A percentile compares a stretch with the other conserved stretches of the same genome.
Conservation (phyloP, 2,113 vertebrate species). For the Andinoacara biseriatus region DNA sequence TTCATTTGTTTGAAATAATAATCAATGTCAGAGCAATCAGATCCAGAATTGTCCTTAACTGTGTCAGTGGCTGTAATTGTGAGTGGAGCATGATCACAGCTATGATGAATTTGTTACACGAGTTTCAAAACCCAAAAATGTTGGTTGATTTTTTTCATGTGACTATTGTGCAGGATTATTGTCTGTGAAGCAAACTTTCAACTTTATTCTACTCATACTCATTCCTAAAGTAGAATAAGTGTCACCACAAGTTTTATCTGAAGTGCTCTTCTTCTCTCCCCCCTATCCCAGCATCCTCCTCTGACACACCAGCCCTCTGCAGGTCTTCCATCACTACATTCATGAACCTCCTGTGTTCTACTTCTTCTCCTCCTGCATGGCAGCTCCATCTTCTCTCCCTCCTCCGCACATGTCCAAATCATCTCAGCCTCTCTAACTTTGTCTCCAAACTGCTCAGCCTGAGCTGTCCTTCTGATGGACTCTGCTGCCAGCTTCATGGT, state of each 20-base stretch:
- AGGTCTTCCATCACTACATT: background rate
- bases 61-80: background rate
- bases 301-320: background rate
- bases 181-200: background rate
- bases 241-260: background rate
- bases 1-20: background rate
- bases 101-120: background rate
- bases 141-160: background rate
- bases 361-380: background rate
- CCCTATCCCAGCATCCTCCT: background rate
- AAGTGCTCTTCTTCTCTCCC: background rate
- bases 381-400: background rate
- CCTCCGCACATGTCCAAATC: too few species aligned
- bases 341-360: rapidly evolving
- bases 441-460: too few species aligned
- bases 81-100: background rate
- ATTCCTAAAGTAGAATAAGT: background rate
- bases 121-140: background rate
- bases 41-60: background rate
- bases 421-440: too few species aligned
- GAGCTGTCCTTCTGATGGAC: background rate
- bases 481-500: background rate
- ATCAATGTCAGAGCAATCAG: background rate
- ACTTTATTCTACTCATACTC: background rate
- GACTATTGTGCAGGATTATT: background rate